Evolutionary conservation across 2,797 vertebrate species (phyloP).

Genomic region (Centropyge bicolor): DNA sequence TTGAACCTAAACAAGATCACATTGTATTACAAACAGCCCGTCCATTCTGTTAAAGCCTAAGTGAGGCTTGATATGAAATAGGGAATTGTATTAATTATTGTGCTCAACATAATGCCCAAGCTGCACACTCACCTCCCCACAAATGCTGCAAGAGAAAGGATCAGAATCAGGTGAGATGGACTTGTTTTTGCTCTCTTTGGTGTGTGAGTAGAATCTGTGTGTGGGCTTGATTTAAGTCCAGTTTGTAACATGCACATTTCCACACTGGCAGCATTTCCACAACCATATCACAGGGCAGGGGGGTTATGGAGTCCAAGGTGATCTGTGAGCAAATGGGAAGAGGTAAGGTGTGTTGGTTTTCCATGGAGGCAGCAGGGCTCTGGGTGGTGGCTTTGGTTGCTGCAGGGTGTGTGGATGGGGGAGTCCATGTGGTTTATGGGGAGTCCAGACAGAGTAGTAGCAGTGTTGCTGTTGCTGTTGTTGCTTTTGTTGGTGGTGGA

Average conservation of each 20-base stretch:
- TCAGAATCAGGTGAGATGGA: conserved; percentile 44
- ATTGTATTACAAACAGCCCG: conserved; percentile 68
- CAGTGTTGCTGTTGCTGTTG: conserved; percentile 46
- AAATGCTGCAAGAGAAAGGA: conserved; percentile 51
- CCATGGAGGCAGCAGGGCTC: conserved; percentile 65
- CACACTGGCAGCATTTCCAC: conserved; percentile 60
- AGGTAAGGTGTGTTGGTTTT: conserved; percentile 43
- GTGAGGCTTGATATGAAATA: conserved; percentile 51
- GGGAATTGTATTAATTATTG: conserved; percentile 51
- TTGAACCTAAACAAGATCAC: conserved; percentile 66
- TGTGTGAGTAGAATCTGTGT: conserved; percentile 67
- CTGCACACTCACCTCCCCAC: conserved; percentile 58
- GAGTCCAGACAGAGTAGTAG: conserved; percentile 61
- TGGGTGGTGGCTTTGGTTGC: conserved; percentile 86
- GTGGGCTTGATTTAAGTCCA: conserved; percentile 64
- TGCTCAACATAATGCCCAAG: conserved; percentile 62
- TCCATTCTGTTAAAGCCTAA: conserved; percentile 61
- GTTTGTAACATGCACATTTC: conserved; percentile 70
- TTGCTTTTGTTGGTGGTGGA: conserved; percentile 11
- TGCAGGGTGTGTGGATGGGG: conserved; percentile 68
- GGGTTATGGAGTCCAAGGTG: conserved; percentile 33
- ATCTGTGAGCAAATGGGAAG: conserved; percentile 34
- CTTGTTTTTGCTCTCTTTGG: conserved; percentile 79
- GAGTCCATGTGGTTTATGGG: conserved; percentile 54
- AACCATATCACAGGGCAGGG: conserved; percentile 13